phyloP scores from a whole-genome alignment of 2,888 invertebrate species.

The Lordiphosa andalusiaca region DNA sequence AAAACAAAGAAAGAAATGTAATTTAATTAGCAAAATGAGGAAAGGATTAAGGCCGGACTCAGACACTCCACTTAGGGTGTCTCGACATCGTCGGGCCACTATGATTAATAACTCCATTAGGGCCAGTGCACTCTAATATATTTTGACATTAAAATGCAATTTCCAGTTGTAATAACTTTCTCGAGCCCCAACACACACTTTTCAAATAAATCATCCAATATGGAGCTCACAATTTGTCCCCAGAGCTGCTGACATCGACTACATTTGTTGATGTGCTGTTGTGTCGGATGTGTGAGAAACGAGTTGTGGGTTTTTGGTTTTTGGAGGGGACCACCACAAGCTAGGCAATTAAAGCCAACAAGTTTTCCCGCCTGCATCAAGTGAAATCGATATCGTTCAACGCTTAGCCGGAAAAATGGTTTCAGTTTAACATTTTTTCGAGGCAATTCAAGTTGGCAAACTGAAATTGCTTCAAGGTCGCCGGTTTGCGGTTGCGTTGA shows the following conservation, averaged over 20 bases:
- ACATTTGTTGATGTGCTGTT: slow-evolving; percentile 1
- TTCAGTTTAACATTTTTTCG: slow-evolving; percentile 35
- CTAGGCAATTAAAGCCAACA: slow-evolving; percentile 58
- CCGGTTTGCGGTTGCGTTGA: slow-evolving; percentile 28
- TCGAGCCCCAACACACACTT: slow-evolving; percentile 44
- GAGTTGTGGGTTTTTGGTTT: slow-evolving; percentile 23
- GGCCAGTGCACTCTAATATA: slow-evolving; percentile 29
- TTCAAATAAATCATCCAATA: slow-evolving; percentile 57
- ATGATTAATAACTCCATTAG: slow-evolving; percentile 54
- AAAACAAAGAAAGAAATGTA: slow-evolving; percentile 27
- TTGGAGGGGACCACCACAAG: slow-evolving; percentile 20
- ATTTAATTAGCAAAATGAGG: slow-evolving; percentile 35
- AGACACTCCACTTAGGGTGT: slow-evolving; percentile 12
- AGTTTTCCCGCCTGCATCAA: slow-evolving; percentile 38
- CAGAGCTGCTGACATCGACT: slow-evolving; percentile 13
- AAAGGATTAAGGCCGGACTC: slow-evolving; percentile 17
- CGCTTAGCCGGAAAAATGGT: slow-evolving; percentile 59
- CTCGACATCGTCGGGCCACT: slow-evolving; percentile 10
- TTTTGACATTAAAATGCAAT: slow-evolving; percentile 38
- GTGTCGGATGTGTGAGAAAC: slow-evolving; percentile 34
- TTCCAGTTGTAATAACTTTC: slow-evolving; percentile 41
- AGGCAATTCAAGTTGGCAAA: slow-evolving; percentile 4
- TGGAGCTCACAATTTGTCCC: slow-evolving; percentile 20
- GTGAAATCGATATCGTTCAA: slow-evolving; percentile 66
- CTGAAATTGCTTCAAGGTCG: slow-evolving; percentile 56